Evolutionary conservation across 2,113 vertebrate species (phyloP).

Genomic region (Bungarus multicinctus): DNA sequence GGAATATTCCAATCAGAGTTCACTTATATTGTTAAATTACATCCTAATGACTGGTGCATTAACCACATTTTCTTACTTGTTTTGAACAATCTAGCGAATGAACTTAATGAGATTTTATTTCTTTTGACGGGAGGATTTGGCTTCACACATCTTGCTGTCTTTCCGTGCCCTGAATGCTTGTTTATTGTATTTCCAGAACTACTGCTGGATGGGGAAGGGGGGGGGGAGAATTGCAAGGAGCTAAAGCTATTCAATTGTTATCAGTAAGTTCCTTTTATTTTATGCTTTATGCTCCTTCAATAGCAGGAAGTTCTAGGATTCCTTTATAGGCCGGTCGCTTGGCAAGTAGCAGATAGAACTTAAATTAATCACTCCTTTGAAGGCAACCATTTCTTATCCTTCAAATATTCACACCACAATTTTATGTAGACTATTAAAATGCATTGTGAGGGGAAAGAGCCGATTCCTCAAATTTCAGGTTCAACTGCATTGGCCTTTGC

Average conservation of each 20-base stretch:
- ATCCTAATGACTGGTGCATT: not conserved
- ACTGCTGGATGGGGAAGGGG: not conserved
- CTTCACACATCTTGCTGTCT: not conserved
- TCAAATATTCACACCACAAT: not conserved
- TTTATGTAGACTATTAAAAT: not conserved
- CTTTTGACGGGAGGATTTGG: not conserved
- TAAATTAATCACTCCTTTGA: not conserved
- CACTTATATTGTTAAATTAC: not conserved
- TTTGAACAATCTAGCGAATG: not conserved
- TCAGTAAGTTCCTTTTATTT: not conserved
- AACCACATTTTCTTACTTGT: not conserved
- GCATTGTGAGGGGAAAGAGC: not conserved
- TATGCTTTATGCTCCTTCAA: not conserved
- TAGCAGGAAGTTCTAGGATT: not conserved
- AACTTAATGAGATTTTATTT: not conserved
- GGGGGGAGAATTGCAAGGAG: not conserved
- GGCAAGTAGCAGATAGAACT: too few species aligned
- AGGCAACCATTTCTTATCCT: not conserved
- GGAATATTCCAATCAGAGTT: not conserved
- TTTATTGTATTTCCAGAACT: not conserved
- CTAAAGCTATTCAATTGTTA: not conserved
- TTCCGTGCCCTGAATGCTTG: not conserved
- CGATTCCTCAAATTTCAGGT: not conserved
- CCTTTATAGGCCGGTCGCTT: not conserved
- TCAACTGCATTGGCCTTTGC: not conserved